These are phyloP conservation scores for Pelagia noctiluca DNA, from an alignment of 30 jellyfish, hydroid and myxozoan genomes.

Conservation along the genomic window DNA sequence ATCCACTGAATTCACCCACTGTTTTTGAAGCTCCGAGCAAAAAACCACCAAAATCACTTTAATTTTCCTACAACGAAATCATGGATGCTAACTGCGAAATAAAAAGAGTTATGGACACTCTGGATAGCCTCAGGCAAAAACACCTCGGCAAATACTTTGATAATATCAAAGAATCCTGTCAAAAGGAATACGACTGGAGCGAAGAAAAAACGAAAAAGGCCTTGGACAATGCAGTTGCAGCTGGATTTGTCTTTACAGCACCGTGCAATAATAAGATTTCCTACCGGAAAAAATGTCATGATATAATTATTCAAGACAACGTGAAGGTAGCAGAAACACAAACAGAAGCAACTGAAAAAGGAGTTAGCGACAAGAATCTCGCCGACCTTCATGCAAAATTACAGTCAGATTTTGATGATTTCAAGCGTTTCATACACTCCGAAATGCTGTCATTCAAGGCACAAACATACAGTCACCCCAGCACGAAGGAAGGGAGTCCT, in stretches of 20 bases:
- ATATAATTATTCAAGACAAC: slow-evolving; percentile 34
- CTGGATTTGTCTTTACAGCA: slow-evolving; percentile 43
- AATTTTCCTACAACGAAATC: too few relatives aligned
- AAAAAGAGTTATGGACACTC: background rate
- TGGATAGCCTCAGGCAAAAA: background rate
- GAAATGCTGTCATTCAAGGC: slow-evolving; percentile 38
- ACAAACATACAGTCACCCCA: slow-evolving; percentile 45
- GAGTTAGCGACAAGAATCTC: background rate
- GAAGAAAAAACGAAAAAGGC: slow-evolving; percentile 14
- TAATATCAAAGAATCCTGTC: too few relatives aligned
- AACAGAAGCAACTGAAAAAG: slow-evolving; percentile 43
- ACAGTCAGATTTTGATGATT: slow-evolving; percentile 29
- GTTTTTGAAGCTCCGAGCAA: too few relatives aligned
- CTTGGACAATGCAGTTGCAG: slow-evolving; percentile 14
- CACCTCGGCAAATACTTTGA: background rate
- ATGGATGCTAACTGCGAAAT: slow-evolving; percentile 9
- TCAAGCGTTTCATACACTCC: slow-evolving; percentile 27
- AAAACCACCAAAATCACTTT: too few relatives aligned
- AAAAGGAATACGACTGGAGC: too few relatives aligned
- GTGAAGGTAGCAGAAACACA: slow-evolving; percentile 39
- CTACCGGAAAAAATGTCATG: slow-evolving; percentile 14
- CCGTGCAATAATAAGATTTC: slow-evolving; percentile 26
- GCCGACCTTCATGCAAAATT: slow-evolving; percentile 37
- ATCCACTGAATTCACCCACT: too few relatives aligned
- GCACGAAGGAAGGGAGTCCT: too few relatives aligned